Percentiles rank a stretch among this genome's conserved stretches.
These are phyloP conservation scores for Xyrauchen texanus DNA, from an alignment of 2,113 vertebrate species.

Conservation along the genomic window DNA sequence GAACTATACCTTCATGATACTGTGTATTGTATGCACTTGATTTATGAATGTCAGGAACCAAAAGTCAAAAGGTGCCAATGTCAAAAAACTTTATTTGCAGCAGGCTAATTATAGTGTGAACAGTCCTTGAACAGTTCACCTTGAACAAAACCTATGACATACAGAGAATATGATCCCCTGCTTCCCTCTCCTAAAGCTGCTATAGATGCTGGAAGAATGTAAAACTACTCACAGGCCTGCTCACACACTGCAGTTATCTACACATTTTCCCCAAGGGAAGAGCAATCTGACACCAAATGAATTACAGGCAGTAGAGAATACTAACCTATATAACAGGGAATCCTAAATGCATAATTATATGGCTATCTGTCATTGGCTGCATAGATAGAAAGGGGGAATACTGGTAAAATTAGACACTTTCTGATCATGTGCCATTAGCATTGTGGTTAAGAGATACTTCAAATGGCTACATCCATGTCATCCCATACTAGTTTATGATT, in stretches of 20 bases:
- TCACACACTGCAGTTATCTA: not conserved
- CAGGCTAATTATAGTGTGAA: constrained; percentile 47
- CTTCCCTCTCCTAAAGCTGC: constrained; percentile 20
- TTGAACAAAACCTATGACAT: constrained; percentile 33
- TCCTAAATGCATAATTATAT: not conserved
- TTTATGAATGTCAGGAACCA: too few relatives aligned
- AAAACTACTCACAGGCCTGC: constrained; percentile 1
- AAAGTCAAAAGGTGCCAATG: not conserved
- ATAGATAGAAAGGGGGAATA: too few relatives aligned
- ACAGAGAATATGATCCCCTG: constrained; percentile 26
- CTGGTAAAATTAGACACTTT: too few relatives aligned
- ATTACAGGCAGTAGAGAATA: too few relatives aligned
- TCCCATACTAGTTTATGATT: too few relatives aligned
- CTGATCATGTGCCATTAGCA: too few relatives aligned
- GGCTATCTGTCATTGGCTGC: not conserved
- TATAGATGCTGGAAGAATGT: constrained; percentile 22
- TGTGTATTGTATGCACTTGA: too few relatives aligned
- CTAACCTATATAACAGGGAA: not conserved
- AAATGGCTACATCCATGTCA: too few relatives aligned
- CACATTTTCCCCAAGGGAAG: not conserved
- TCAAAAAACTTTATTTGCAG: not conserved
- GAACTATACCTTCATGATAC: too few relatives aligned
- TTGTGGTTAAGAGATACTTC: too few relatives aligned
- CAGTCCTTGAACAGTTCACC: constrained; percentile 29
- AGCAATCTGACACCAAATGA: not conserved